Evolutionary conservation across 2,113 vertebrate species (phyloP).

Genomic region (Strigops habroptila): DNA sequence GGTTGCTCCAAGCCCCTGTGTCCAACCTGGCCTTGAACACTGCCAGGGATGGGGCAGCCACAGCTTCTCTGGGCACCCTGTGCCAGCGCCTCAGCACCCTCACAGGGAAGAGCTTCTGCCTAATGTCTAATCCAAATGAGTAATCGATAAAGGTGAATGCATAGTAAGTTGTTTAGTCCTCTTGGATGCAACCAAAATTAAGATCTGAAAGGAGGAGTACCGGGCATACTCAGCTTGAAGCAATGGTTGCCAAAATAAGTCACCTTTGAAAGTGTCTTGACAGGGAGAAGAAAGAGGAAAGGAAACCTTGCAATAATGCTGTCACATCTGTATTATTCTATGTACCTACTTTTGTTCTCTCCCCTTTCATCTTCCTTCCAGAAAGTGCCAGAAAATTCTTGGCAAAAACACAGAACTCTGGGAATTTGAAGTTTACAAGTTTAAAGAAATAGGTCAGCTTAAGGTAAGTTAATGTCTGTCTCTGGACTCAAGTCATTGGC

Average conservation of each 20-base stretch:
- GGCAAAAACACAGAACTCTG: constrained; percentile 98
- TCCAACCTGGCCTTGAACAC: not conserved
- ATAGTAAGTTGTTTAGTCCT: not conserved
- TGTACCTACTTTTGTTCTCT: not conserved
- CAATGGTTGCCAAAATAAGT: not conserved
- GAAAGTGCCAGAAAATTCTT: constrained; percentile 97
- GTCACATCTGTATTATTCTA: not conserved
- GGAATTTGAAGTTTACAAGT: constrained; percentile 98
- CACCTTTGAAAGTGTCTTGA: not conserved
- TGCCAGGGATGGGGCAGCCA: not conserved
- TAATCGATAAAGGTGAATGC: not conserved
- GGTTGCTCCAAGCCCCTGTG: not conserved
- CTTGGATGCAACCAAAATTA: not conserved
- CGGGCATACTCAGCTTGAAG: not conserved
- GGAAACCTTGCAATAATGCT: not conserved
- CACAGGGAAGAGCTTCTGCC: not conserved
- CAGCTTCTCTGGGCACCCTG: not conserved
- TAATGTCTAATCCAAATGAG: not conserved
- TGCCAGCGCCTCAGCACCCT: not conserved
- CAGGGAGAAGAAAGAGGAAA: not conserved
- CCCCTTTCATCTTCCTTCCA: constrained; percentile 53
- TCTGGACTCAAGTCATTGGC: not conserved
- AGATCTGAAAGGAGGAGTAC: not conserved
- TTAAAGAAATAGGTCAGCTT: constrained; percentile 96
- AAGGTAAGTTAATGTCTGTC: constrained; percentile 77